Evolutionary conservation across 2,888 invertebrate genomes (phyloP).

Genomic region (Pherbina coryleti): DNA sequence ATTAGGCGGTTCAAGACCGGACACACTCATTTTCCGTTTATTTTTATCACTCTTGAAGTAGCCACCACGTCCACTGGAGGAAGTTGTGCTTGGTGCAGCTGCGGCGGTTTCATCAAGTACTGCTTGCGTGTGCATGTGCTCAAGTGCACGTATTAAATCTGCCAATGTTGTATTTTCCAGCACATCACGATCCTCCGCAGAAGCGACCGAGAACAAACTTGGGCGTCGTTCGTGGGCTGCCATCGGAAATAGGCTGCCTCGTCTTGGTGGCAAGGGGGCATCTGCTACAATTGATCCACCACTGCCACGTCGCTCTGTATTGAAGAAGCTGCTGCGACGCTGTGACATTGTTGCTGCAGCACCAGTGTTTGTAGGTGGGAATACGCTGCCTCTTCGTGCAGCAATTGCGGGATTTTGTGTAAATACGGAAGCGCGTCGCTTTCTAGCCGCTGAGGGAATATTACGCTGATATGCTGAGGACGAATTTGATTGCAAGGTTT

Average conservation of each 20-base stretch:
- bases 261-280: conserved; percentile 53
- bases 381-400: conserved; percentile 63
- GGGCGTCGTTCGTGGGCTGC: conserved; percentile 57
- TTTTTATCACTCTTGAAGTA: conserved; percentile 46
- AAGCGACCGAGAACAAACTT: conserved; percentile 65
- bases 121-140: conserved; percentile 75
- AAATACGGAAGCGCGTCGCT: conserved; percentile 62
- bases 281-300: conserved; percentile 51
- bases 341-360: conserved; percentile 51
- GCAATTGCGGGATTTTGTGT: conserved; percentile 62
- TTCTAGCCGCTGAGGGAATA: conserved; percentile 43
- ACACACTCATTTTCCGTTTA: conserved; percentile 73
- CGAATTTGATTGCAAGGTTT: conserved; percentile 46
- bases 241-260: conserved; percentile 63
- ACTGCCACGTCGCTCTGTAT: conserved; percentile 48
- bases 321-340: conserved; percentile 60
- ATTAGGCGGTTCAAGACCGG: conserved; percentile 70
- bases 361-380: conserved; percentile 53
- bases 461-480: conserved; percentile 57
- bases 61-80: conserved; percentile 27
- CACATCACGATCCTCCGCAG: conserved; percentile 69
- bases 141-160: conserved; percentile 83
- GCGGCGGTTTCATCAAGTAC: conserved; percentile 55
- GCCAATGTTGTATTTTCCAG: conserved; percentile 87
- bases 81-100: conserved; percentile 48